Percentiles rank a stretch among this genome's conserved stretches.
These are phyloP conservation scores for Typhlichthys subterraneus DNA, from an alignment of 2,797 vertebrate genomes.

Conservation along the genomic window DNA sequence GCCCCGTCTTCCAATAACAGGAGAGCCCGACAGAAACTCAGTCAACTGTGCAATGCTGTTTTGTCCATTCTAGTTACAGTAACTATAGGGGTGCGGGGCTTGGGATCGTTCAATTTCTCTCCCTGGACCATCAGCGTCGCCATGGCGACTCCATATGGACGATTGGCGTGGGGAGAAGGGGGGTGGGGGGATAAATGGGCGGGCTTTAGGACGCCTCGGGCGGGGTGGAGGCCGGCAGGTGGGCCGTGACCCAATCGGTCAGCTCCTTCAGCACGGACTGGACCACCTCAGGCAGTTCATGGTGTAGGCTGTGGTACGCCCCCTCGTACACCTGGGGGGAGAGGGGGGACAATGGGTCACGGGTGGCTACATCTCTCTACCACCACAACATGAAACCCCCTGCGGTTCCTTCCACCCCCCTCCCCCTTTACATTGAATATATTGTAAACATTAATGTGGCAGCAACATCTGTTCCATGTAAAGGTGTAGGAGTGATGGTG, in stretches of 20 bases:
- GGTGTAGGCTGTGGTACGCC: conserved; percentile 92
- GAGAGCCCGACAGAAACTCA: no score
- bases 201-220: conserved; percentile 48
- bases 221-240: conserved; percentile 56
- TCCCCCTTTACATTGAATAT: no score
- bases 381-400: not conserved
- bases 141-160: no score
- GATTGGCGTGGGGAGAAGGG: conserved; percentile 7
- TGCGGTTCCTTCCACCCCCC: no score
- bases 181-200: conserved; percentile 1
- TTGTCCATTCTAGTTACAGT: not conserved
- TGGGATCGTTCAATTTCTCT: conserved; percentile 6
- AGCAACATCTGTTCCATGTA: no score
- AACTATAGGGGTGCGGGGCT: conserved; percentile 14
- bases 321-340: conserved; percentile 87
- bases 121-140: no score
- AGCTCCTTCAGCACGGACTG: conserved; percentile 88
- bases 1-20: no score
- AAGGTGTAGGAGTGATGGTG: no score
- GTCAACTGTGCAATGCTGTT: no score
- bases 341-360: not conserved
- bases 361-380: not conserved
- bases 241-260: conserved; percentile 86
- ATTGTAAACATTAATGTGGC: no score
- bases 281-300: conserved; percentile 88